phyloP scores from a whole-genome alignment of 2,797 vertebrate genomes.

The Poeciliopsis turneri region DNA sequence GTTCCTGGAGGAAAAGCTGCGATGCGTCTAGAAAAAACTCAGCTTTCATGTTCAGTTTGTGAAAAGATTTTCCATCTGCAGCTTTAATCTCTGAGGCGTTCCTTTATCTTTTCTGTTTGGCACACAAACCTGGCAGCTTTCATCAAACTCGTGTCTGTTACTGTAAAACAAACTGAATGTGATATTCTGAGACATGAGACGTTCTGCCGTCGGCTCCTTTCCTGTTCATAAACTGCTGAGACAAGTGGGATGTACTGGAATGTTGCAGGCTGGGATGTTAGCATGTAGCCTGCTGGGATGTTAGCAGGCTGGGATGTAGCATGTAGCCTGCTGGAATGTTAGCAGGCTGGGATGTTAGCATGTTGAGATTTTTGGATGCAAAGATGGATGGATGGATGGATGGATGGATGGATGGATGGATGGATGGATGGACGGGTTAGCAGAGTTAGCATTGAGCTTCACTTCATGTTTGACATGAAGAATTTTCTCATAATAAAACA shows the following conservation, averaged over 20 bases:
- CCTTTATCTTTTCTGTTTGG: constrained; percentile 5
- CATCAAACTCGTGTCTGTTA: neutral
- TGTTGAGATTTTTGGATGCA: too few relatives aligned
- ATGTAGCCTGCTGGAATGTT: too few relatives aligned
- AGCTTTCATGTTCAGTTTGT: constrained; percentile 15
- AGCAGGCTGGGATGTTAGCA: too few relatives aligned
- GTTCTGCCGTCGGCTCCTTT: constrained; percentile 15
- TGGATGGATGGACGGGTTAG: too few relatives aligned
- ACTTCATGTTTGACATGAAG: too few relatives aligned
- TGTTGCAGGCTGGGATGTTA: too few relatives aligned
- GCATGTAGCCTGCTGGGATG: too few relatives aligned
- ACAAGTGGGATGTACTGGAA: too few relatives aligned
- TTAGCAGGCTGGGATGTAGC: neutral
- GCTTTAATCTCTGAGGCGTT: constrained; percentile 19
- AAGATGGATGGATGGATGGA: too few relatives aligned
- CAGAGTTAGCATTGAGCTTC: too few relatives aligned
- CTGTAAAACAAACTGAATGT: neutral
- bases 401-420: too few relatives aligned
- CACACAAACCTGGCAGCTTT: neutral
- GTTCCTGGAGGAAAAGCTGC: constrained; percentile 32
- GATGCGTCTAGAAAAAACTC: constrained; percentile 18
- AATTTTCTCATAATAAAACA: too few relatives aligned
- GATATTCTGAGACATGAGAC: neutral
- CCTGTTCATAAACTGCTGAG: constrained; percentile 33
- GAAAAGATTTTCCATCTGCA: constrained; percentile 7